These are phyloP conservation scores for Chloebia gouldiae DNA, from an alignment of 2,113 vertebrate species.

Conservation along the genomic window DNA sequence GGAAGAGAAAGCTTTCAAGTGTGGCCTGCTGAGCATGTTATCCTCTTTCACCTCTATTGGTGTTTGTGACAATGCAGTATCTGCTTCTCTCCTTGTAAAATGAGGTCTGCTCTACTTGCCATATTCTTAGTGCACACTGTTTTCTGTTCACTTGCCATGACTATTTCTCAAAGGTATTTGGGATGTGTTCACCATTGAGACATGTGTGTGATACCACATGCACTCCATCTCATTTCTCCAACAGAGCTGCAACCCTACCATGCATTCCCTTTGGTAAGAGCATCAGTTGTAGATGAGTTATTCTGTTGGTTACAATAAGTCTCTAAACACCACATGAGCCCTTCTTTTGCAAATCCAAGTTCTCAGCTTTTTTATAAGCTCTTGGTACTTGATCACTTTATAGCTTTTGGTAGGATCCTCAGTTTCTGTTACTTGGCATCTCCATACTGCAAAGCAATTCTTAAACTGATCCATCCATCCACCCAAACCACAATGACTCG, in stretches of 20 bases:
- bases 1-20: background rate
- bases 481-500: background rate
- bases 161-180: background rate
- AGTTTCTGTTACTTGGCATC: background rate
- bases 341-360: background rate
- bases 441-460: background rate
- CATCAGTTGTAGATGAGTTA: background rate
- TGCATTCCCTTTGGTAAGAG: background rate
- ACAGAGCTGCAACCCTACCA: fast-evolving
- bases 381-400: background rate
- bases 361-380: background rate
- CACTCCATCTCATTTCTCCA: background rate
- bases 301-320: background rate
- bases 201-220: fast-evolving
- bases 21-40: background rate
- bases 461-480: background rate
- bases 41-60: background rate
- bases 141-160: background rate
- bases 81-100: background rate
- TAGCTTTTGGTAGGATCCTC: background rate
- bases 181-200: background rate
- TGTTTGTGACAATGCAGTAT: background rate
- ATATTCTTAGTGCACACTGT: background rate
- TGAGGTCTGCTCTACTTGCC: fast-evolving
- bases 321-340: background rate